Conservation (phyloP, 1,140 invertebrate species). For the Linepithema humile region DNA sequence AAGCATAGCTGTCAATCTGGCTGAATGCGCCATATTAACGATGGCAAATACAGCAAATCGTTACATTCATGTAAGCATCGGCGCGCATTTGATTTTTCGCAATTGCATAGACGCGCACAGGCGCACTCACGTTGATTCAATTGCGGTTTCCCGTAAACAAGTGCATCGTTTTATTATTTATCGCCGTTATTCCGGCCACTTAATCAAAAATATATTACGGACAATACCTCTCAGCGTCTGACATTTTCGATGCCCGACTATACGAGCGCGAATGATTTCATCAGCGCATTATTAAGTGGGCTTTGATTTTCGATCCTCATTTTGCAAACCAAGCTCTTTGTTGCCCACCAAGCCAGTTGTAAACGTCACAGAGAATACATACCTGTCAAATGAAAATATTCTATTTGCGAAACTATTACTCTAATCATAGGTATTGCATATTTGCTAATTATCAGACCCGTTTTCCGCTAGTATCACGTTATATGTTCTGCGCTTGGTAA, state of each 20-base stretch:
- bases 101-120: slow-evolving; percentile 10
- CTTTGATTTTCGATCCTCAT: slow-evolving; percentile 75
- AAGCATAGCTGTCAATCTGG: not conserved
- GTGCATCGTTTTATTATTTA: slow-evolving; percentile 71
- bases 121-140: slow-evolving; percentile 61
- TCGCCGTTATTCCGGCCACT: slow-evolving; percentile 67
- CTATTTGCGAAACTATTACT: slow-evolving; percentile 71
- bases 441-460: slow-evolving; percentile 62
- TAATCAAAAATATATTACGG: slow-evolving; percentile 73
- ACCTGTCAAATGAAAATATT: slow-evolving; percentile 73
- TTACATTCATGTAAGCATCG: slow-evolving; percentile 29
- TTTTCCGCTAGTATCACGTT: slow-evolving; percentile 36
- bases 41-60: no score
- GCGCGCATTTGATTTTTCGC: slow-evolving; percentile 61
- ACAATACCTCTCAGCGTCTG: slow-evolving; percentile 68
- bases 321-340: slow-evolving; percentile 72
- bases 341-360: slow-evolving; percentile 51
- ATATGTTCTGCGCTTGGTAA: slow-evolving; percentile 53
- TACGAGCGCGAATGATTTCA: slow-evolving; percentile 73
- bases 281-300: slow-evolving; percentile 73
- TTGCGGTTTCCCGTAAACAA: slow-evolving; percentile 70
- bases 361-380: slow-evolving; percentile 63
- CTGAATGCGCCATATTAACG: not conserved
- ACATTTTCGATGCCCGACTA: slow-evolving; percentile 70
- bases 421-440: slow-evolving; percentile 72